phyloP scores from a whole-genome alignment of 2,797 vertebrate species.

The Scleropages formosus region DNA sequence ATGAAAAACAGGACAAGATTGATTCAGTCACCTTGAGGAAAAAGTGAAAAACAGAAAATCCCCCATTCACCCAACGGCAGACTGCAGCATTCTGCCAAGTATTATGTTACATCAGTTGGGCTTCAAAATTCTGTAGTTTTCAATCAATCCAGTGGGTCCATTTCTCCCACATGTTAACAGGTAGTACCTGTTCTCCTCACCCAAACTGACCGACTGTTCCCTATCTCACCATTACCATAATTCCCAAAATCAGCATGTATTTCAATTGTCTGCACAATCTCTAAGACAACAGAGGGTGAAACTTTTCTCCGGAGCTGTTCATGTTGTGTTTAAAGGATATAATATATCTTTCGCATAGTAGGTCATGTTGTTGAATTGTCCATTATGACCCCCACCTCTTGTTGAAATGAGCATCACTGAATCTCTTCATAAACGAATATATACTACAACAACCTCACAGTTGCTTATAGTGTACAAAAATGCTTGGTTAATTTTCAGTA shows the following conservation, averaged over 20 bases:
- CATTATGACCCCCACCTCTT: not conserved
- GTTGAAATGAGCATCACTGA: constrained; percentile 20
- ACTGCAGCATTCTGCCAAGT: not conserved
- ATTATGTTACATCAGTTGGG: not conserved
- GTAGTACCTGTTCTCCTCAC: not conserved
- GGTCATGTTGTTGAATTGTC: not conserved
- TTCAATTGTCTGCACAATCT: not conserved
- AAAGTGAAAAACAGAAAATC: not conserved
- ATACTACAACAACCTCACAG: not conserved
- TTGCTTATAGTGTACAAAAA: not conserved
- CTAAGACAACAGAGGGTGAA: not conserved
- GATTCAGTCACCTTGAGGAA: not conserved
- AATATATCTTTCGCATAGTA: not conserved
- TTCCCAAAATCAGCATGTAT: not conserved
- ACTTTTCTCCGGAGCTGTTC: not conserved
- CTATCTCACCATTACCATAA: not conserved
- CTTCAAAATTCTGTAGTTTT: not conserved
- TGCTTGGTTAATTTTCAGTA: constrained; percentile 6
- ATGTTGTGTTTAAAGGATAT: not conserved
- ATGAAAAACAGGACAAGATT: not conserved
- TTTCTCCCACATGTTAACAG: not conserved
- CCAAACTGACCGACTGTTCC: not conserved
- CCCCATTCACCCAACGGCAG: not conserved
- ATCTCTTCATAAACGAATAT: not conserved
- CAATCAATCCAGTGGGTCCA: not conserved